Base-by-base conservation (phyloP, 2,113 vertebrate genomes). In the Sander lucioperca region DNA sequence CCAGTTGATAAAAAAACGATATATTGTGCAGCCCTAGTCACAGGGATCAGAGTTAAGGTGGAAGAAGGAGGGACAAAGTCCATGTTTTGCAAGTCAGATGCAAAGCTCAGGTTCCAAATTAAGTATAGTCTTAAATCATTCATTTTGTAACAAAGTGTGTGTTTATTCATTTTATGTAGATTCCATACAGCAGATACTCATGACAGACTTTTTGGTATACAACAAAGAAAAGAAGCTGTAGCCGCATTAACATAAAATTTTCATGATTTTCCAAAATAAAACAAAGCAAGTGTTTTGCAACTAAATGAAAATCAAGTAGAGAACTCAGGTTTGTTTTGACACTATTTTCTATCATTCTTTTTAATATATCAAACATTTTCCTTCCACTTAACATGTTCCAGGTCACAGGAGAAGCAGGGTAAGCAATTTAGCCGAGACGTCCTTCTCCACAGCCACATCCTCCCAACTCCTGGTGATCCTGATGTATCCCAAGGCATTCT, bases 401-500 rank as follows among this genome's bases (percentile, higher is more conserved):
- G 23, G 56, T 51, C 64, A 23, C 5, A 6, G 8, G 39, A 61
- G 66, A 79, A 18, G 39, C 16, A 54, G 36, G 27, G 16, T 36
- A 23, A 58, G 6, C 23, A 53, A 13, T 66, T 45, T 2, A 57
- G 68, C 19, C 9, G 36, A 25, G 56, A 51, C 7, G 1, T 53
- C 21, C 57, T 56, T 64, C 53, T 71, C 61, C 71, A 59, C n/a
- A 64, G 43, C 50, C 68, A 69, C 16, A 48, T 68, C 69, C 74
- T 74, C 47, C 47, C 30, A 51, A 27, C 68, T 74, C 59, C 9
- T 43, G 64, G 75, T 77, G 75, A 25, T 72, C 47, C 66, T 14
- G 6, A 18, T 63, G 61, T 39, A 47, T 82, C 71, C 74, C 51
- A 19, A 67, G 57, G 25, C 25, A 25, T 47, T 67, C 27, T 59